Conservation (phyloP, 1,140 invertebrate species). For the Neodiprion fabricii region DNA sequence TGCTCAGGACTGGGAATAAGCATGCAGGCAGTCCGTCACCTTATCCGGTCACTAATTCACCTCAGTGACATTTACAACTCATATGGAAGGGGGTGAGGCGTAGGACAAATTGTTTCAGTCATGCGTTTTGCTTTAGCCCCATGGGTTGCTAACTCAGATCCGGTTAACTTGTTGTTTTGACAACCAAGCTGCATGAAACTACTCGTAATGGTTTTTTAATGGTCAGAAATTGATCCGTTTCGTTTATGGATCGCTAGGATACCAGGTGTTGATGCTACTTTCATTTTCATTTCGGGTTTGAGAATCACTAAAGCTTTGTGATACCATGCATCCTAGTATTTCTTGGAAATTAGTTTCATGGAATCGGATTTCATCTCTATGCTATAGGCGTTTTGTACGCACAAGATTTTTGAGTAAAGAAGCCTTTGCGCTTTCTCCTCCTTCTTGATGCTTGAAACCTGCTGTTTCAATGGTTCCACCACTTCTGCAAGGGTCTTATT, state of each 20-base stretch:
- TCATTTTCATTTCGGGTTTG: conserved; percentile 17
- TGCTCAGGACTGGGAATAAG: not conserved
- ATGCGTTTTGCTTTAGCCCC: conserved; percentile 9
- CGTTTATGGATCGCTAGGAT: not conserved
- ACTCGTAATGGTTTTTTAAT: not conserved
- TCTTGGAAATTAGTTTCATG: too few relatives aligned
- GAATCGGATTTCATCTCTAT: too few relatives aligned
- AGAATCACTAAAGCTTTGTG: conserved; percentile 16
- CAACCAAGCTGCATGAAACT: not conserved
- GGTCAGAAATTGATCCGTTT: not conserved
- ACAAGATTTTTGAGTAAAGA: too few relatives aligned
- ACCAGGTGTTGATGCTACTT: conserved; percentile 26
- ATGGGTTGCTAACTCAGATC: not conserved
- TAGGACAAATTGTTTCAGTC: conserved; percentile 16
- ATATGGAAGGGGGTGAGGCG: not conserved
- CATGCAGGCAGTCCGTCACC: not conserved
- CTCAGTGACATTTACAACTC: conserved; percentile 14
- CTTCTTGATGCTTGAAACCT: too few relatives aligned
- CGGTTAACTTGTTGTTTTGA: not conserved
- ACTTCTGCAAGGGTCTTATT: too few relatives aligned
- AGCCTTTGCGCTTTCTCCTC: too few relatives aligned
- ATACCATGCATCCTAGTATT: not conserved
- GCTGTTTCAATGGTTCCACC: too few relatives aligned
- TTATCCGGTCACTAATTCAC: conserved; percentile 11
- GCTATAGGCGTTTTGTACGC: too few relatives aligned